Conservation (phyloP, 2,888 invertebrate species). For the Lasius platythorax region DNA sequence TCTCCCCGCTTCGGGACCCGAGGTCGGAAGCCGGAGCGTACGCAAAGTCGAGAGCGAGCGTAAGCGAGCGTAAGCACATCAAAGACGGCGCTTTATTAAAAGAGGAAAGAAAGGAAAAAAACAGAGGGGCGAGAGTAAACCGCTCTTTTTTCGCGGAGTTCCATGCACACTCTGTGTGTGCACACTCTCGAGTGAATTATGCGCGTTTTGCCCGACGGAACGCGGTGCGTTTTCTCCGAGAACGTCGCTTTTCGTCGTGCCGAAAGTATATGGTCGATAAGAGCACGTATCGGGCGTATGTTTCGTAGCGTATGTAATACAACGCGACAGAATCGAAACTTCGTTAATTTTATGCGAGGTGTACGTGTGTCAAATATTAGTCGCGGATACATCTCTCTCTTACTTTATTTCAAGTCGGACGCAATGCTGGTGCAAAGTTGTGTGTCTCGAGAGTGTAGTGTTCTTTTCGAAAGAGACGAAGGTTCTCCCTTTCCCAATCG, state of each 20-base stretch:
- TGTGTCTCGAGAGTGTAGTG: conserved; percentile 10
- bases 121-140: conserved; percentile 43
- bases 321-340: neutral
- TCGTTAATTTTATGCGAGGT: conserved; percentile 18
- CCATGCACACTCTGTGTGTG: neutral
- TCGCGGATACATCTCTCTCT: neutral
- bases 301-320: neutral
- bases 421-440: neutral
- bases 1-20: conserved; percentile 28
- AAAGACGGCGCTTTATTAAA: conserved; percentile 71
- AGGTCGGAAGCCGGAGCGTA: conserved; percentile 39
- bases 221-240: conserved; percentile 7
- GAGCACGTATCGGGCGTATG: neutral
- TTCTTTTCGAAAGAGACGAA: neutral
- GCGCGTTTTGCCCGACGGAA: conserved; percentile 7
- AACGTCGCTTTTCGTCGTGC: neutral
- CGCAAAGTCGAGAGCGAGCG: conserved; percentile 48
- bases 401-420: neutral
- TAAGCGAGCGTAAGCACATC: conserved; percentile 70
- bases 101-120: neutral
- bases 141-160: conserved; percentile 39
- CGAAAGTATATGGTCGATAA: conserved; percentile 19
- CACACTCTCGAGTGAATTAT: conserved; percentile 30
- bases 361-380: neutral
- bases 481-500: conserved; percentile 28